Evolutionary conservation across 2,888 invertebrate species (phyloP).

Genomic region (Fragum whitleyi): DNA sequence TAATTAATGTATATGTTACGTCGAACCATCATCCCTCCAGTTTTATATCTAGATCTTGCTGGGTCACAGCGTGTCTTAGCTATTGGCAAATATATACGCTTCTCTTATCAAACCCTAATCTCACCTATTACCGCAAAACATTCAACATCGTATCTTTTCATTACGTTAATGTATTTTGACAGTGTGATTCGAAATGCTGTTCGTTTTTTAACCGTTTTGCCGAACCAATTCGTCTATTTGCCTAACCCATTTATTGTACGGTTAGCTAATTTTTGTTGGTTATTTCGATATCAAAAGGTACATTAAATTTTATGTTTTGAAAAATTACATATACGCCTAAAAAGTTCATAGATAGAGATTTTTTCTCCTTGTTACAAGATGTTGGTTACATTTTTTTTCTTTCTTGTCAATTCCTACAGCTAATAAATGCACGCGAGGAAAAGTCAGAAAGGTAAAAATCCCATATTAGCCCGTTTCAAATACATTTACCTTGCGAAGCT

Average conservation of each 20-base stretch:
- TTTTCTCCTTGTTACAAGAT: too few species aligned
- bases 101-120: slow-evolving; percentile 20
- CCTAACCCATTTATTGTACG: not conserved
- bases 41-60: slow-evolving; percentile 13
- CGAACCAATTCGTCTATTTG: slow-evolving; percentile 5
- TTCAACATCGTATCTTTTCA: slow-evolving; percentile 32
- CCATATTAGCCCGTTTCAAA: too few species aligned
- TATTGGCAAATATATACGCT: slow-evolving; percentile 23
- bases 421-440: too few species aligned
- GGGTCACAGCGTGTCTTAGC: slow-evolving; percentile 8
- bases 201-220: slow-evolving; percentile 4
- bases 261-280: slow-evolving; percentile 7
- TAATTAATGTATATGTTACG: slow-evolving; percentile 17
- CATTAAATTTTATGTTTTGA: not conserved
- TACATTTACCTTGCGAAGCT: too few species aligned
- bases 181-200: slow-evolving; percentile 35
- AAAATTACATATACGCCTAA: not conserved
- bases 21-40: not conserved
- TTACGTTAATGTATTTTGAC: slow-evolving; percentile 52
- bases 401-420: too few species aligned
- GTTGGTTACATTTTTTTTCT: too few species aligned
- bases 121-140: slow-evolving; percentile 21
- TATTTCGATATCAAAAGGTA: not conserved
- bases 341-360: too few species aligned
- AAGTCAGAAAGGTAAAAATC: too few species aligned